Evolutionary conservation across 2,888 invertebrate genomes (phyloP), one percentile per base, ranked within the genome.

Genomic region (Colletes collaris): DNA sequence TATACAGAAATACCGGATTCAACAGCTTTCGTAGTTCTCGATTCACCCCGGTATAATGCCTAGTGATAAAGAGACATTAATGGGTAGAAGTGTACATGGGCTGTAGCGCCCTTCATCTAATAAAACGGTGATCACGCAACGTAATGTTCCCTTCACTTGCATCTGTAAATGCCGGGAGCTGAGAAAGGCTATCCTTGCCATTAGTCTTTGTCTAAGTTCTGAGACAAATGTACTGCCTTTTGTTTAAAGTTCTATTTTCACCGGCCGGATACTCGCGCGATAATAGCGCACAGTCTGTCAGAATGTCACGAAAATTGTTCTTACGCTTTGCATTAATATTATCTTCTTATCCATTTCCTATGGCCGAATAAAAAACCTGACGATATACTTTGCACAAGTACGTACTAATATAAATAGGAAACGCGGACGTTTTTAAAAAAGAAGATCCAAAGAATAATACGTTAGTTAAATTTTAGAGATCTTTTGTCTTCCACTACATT

Each of bases 111-210:
- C 66, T 81, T 80, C 80, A 78, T 87, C 81, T 82, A 84, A 86
- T 85, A 85, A 82, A 88, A 82, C 66, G 74, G 80, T 83, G 86
- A 86, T 87, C 81, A 76, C 64, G 70, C 77, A 67, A 50, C 74
- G 66, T 58, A 80, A 78, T 70, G 77, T 76, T 74, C 81, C 75
- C 77, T 82, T 70, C 81, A 72, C 82, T 79, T 76, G 78, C 83
- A 78, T 78, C 76, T 70, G 74, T 71, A 76, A 81, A 79, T 78
- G 80, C 84, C 78, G 62, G 63, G 27, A 67, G 68, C 55, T 59
- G 70, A 66, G 62, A 74, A 75, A 73, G 70, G 58, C 63, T 65
- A 65, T 55, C 68, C 66, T 55, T 50, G 16, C 40, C 60, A 64
- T 70, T 79, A 71, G 63, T 66, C 59, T 64, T 64, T 59, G 69